A percentile compares a stretch with the other conserved stretches of the same genome.
These are phyloP conservation scores for Euplagia quadripunctaria DNA, from an alignment of 2,888 invertebrate species.

Conservation along the genomic window DNA sequence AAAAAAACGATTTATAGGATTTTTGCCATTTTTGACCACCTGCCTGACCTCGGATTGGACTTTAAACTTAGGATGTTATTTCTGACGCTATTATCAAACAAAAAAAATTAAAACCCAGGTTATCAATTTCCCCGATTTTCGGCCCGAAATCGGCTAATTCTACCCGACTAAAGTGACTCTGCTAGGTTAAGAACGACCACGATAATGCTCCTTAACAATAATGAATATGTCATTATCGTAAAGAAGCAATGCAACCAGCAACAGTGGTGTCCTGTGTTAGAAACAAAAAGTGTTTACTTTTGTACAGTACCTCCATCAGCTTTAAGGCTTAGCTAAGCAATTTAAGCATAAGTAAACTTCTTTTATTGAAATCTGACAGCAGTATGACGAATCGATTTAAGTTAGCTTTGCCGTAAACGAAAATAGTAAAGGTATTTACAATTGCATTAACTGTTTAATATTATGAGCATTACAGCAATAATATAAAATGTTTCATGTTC, in stretches of 20 bases:
- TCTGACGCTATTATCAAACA: no score
- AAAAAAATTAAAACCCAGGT: no score
- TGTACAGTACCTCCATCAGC: neutral
- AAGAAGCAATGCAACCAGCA: no score
- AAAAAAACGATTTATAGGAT: no score
- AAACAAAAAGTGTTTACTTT: neutral
- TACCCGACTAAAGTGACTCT: no score
- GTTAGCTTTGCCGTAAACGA: slow-evolving; percentile 11
- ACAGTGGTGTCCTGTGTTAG: neutral
- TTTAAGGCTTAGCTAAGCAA: neutral
- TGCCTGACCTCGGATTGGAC: no score
- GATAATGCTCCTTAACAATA: neutral
- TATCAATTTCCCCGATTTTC: no score
- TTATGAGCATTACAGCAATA: slow-evolving; percentile 2
- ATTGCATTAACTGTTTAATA: slow-evolving; percentile 13
- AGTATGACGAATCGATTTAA: slow-evolving; percentile 24
- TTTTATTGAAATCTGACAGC: slow-evolving; percentile 16
- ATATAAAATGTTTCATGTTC: slow-evolving; percentile 22
- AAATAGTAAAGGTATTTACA: slow-evolving; percentile 10
- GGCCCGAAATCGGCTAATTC: no score
- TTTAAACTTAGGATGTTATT: no score
- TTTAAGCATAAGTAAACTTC: slow-evolving; percentile 6
- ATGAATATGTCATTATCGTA: neutral
- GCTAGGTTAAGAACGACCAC: neutral
- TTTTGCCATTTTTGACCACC: no score